phyloP scores from a whole-genome alignment of 2,888 invertebrate species.

The Phaonia tiefii region DNA sequence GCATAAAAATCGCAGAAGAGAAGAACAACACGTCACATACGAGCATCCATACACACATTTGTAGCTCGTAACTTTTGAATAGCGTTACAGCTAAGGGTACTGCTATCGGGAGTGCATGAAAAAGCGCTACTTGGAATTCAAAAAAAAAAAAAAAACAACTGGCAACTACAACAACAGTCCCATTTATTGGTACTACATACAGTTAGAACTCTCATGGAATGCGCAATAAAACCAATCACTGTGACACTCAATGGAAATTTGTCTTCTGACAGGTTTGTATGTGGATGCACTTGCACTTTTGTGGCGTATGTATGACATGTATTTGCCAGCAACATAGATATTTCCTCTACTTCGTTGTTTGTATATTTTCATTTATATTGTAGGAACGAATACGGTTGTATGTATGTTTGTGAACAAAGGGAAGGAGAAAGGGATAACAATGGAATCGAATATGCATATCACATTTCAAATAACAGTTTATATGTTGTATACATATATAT shows the following conservation, averaged over 20 bases:
- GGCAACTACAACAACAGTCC: conserved; percentile 44
- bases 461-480: conserved; percentile 27
- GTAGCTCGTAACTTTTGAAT: conserved; percentile 34
- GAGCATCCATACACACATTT: conserved; percentile 8
- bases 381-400: background rate
- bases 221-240: conserved; percentile 66
- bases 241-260: conserved; percentile 73
- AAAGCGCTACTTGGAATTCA: no score
- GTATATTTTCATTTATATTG: conserved; percentile 30
- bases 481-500: no score
- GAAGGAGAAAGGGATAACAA: no score
- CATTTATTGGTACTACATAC: conserved; percentile 15
- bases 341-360: conserved; percentile 16
- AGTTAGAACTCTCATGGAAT: conserved; percentile 24
- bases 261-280: conserved; percentile 78
- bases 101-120: no score
- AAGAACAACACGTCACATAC: background rate
- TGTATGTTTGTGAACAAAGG: conserved; percentile 21
- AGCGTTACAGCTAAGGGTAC: conserved; percentile 36
- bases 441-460: no score
- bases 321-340: background rate
- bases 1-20: conserved; percentile 43
- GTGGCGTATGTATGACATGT: conserved; percentile 3
- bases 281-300: conserved; percentile 53
- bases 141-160: no score